Conservation (phyloP, 2,888 invertebrate species). For the Sminthurinus aureus region DNA sequence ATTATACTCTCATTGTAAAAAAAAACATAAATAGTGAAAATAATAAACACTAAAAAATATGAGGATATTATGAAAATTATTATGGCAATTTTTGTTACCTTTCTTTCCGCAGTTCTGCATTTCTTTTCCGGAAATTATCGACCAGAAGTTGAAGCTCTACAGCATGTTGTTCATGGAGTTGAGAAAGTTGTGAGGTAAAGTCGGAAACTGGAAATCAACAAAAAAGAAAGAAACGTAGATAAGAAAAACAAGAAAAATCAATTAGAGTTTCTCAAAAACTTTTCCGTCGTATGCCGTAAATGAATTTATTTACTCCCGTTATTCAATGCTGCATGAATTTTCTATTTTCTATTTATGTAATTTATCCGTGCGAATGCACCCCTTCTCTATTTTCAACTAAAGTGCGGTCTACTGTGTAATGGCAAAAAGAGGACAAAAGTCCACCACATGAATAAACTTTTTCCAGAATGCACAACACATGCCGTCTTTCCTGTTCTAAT, state of each 20-base stretch:
- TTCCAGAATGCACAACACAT: too few relatives aligned
- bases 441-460: too few relatives aligned
- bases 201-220: conserved; percentile 78
- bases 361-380: too few relatives aligned
- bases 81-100: conserved; percentile 66
- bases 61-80: too few relatives aligned
- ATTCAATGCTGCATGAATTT: neutral
- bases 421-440: too few relatives aligned
- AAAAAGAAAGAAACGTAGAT: conserved; percentile 19
- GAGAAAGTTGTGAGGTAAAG: conserved; percentile 87
- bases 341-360: too few relatives aligned
- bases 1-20: too few relatives aligned
- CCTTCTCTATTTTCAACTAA: too few relatives aligned
- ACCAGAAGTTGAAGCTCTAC: conserved; percentile 85
- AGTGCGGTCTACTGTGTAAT: too few relatives aligned
- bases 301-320: neutral
- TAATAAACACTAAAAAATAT: too few relatives aligned
- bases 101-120: conserved; percentile 85
- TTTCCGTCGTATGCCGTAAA: neutral
- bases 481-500: too few relatives aligned
- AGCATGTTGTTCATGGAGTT: conserved; percentile 88
- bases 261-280: neutral
- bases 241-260: neutral
- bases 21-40: too few relatives aligned
- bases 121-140: conserved; percentile 83